Base-by-base conservation (phyloP, 2,113 vertebrate genomes). In the Perca flavescens region DNA sequence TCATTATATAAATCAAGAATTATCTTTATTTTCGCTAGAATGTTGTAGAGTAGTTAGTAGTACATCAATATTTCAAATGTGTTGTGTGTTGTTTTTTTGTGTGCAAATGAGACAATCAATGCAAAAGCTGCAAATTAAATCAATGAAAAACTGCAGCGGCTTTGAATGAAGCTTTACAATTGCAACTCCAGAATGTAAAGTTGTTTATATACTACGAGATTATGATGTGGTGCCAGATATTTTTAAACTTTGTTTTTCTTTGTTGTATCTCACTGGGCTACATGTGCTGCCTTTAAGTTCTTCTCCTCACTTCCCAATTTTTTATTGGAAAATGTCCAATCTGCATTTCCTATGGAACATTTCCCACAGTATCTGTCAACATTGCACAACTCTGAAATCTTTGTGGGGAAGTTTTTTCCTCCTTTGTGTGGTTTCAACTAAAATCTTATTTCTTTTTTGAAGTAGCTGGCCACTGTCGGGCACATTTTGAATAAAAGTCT, bases 21-120 rank as follows among this genome's bases (percentile, higher is more conserved):
- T 34, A 71, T 79, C 75, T 91, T 83, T 93, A 91, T 93, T 92
- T 94, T 92, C 66, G 11, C 82, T 86, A 21, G 74, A 79, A 81
- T 70, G 21, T 81, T 68, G 50, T 80, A 67, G 73, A 81, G 53
- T 80, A 57, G 77, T 78, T 66, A 53, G 40, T 57, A 69, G n/a
- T 58, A 43, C n/a, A 81, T 79, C 43, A 19, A 13, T 77, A 65
- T 78, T 82, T 90, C 68, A 31, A 66, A 31, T 79, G 28, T 78
- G 17, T 36, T 78, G 31, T 43, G 19, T 46, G n/a, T 68, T 25
- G 25, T 25, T 80, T 80, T 85, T 72, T 74, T 62, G 6, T 85
- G 73, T 78, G 52, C 73, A 65, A 81, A 77, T 36, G 56, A 74
- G 64, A 79, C 58, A 78, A 86, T 89, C 65, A 71, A 63, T 84